Conservation (phyloP, 2,888 invertebrate genomes). For the Noctua pronuba region DNA sequence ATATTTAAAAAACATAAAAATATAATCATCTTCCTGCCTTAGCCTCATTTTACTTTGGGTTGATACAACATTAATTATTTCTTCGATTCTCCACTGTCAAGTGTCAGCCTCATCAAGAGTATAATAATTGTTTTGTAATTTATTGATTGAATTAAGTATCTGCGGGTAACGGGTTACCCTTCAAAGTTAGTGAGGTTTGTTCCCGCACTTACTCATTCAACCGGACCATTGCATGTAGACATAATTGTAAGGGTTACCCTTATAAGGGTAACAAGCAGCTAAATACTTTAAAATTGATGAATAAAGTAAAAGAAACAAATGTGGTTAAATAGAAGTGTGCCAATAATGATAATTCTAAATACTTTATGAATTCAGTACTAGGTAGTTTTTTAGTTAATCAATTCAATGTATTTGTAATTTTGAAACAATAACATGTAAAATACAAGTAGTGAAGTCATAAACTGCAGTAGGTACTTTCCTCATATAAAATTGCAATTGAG, state of each 20-base stretch:
- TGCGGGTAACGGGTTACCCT: not conserved
- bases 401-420: not conserved
- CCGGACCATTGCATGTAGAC: not conserved
- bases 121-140: not conserved
- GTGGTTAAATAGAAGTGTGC: not conserved
- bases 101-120: not conserved
- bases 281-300: not conserved
- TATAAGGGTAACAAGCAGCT: not conserved
- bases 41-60: not conserved
- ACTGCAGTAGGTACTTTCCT: slow-evolving; percentile 14
- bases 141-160: not conserved
- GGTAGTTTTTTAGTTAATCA: not conserved
- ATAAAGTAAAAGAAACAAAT: not conserved
- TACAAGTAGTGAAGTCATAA: not conserved
- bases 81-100: not conserved
- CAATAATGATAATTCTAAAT: not conserved
- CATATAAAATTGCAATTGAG: slow-evolving; percentile 4
- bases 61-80: not conserved
- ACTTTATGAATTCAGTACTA: not conserved
- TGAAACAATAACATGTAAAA: not conserved
- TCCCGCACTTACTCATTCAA: not conserved
- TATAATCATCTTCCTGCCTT: not conserved
- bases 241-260: not conserved
- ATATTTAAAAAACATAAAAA: too few relatives aligned
- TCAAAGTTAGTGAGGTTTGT: not conserved